Percentiles rank a stretch among this genome's conserved stretches.
These are phyloP conservation scores for Drosophila littoralis DNA, from an alignment of 1,140 invertebrate genomes.

Conservation along the genomic window DNA sequence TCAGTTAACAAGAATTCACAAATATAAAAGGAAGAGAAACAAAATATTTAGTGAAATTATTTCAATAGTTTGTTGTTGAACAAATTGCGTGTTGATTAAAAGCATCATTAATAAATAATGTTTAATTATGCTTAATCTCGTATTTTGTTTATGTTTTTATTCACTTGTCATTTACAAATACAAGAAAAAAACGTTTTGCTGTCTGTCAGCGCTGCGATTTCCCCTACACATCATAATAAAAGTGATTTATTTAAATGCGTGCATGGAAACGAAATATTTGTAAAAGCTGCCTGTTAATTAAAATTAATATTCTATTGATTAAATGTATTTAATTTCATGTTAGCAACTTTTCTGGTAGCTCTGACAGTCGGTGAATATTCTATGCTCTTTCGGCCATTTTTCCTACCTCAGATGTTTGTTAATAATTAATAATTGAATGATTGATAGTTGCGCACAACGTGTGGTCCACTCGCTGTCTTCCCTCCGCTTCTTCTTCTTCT, in stretches of 20 bases:
- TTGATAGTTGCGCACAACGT: constrained; percentile 67
- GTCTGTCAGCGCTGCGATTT: constrained; percentile 36
- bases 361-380: constrained; percentile 25
- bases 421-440: constrained; percentile 72
- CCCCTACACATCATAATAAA: constrained; percentile 42
- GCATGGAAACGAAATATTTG: constrained; percentile 31
- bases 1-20: not conserved
- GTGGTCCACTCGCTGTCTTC: constrained; percentile 49
- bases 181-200: constrained; percentile 44
- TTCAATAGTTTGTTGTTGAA: constrained; percentile 50
- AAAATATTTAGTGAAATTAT: constrained; percentile 33
- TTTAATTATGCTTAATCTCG: constrained; percentile 21
- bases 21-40: not conserved
- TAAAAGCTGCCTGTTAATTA: constrained; percentile 48
- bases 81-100: constrained; percentile 62
- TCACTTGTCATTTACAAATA: constrained; percentile 58
- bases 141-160: not conserved
- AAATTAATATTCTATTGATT: constrained; percentile 72
- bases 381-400: not conserved
- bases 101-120: constrained; percentile 68
- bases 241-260: constrained; percentile 60
- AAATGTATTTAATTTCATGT: constrained; percentile 59
- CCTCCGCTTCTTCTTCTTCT: not conserved
- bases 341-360: constrained; percentile 61
- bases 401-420: constrained; percentile 44